These are phyloP conservation scores for Euura lappo DNA, from an alignment of 1,140 invertebrate genomes.

Conservation along the genomic window DNA sequence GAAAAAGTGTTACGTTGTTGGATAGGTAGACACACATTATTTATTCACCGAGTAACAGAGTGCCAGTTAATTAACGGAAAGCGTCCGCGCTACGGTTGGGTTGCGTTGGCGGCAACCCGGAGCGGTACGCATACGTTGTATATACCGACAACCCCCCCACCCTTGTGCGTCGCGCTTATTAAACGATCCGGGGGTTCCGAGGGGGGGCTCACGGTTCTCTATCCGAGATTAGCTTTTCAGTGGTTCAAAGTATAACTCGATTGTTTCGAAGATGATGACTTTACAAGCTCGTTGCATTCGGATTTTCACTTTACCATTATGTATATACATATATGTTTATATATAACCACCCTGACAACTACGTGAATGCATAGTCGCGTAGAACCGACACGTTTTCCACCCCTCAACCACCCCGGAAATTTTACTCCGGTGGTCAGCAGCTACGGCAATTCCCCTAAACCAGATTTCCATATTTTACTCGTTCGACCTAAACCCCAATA, in stretches of 20 bases:
- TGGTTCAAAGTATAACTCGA: background rate
- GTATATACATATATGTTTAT: too few relatives aligned
- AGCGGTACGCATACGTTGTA: background rate
- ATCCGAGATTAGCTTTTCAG: background rate
- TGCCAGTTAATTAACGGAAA: constrained; percentile 5
- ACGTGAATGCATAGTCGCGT: too few relatives aligned
- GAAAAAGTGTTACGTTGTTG: background rate
- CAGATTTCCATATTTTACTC: too few relatives aligned
- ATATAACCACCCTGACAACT: too few relatives aligned
- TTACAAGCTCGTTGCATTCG: too few relatives aligned
- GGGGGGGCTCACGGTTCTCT: background rate
- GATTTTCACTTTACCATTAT: too few relatives aligned
- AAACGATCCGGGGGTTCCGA: background rate
- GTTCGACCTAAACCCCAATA: too few relatives aligned
- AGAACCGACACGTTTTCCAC: too few relatives aligned
- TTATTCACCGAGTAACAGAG: background rate
- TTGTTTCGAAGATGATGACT: background rate
- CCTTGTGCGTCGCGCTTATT: background rate
- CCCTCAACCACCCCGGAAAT: too few relatives aligned
- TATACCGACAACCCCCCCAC: background rate
- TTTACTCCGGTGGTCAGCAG: too few relatives aligned
- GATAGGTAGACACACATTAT: background rate
- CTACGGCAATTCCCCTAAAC: too few relatives aligned
- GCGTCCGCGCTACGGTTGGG: background rate
- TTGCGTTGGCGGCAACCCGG: background rate